Evolutionary conservation across 2,113 vertebrate species (phyloP), one percentile per base, ranked within the genome.

Genomic region (Bujurquina vittata): DNA sequence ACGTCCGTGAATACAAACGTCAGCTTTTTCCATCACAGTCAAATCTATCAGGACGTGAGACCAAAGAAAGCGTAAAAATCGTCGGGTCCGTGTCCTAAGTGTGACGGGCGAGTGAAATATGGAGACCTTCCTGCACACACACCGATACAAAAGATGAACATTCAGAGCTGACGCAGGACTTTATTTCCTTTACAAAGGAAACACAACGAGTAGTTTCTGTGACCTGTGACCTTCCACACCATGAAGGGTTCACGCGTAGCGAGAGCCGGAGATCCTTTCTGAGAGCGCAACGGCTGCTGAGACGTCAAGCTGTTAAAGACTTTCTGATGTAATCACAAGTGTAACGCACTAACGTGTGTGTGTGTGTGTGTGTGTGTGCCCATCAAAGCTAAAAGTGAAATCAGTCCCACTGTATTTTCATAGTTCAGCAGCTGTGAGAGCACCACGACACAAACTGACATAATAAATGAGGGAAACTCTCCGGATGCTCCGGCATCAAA

Each of bases 391-490:
- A 18, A 43, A n/a, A 35, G 23, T 10, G 7, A 40, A 80, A 60
- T 73, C 26, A 10, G 10, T 31, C 43, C 2, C 11, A 9, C 29
- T 58, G 46, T 40, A 12, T 72, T 23, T 4, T 20, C 23, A 14
- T 60, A 22, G 59, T 54, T 67, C 63, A 40, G 17, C 58, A 54
- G 11, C 80, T 55, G 79, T 40, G 79, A 79, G 23, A 65, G 62
- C 35, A 69, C 12, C 1, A 0, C 75, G 7, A 1, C 18, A n/a
- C 5, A 10, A 14, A 37, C 4, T 2, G 63, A 69, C 40, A 49
- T 5, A 69, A 23, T 43, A 49, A 29, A 69, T 1, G 5, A 72
- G 46, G 5, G 15, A 49, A 2, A 11, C 46, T 49, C 63, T 72
- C 17, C 12, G 20, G 52, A 31, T 18, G 23, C 31, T 52, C 15